Evolutionary conservation across 2,888 invertebrate genomes (phyloP).

Genomic region (Melinopterus prodromus): DNA sequence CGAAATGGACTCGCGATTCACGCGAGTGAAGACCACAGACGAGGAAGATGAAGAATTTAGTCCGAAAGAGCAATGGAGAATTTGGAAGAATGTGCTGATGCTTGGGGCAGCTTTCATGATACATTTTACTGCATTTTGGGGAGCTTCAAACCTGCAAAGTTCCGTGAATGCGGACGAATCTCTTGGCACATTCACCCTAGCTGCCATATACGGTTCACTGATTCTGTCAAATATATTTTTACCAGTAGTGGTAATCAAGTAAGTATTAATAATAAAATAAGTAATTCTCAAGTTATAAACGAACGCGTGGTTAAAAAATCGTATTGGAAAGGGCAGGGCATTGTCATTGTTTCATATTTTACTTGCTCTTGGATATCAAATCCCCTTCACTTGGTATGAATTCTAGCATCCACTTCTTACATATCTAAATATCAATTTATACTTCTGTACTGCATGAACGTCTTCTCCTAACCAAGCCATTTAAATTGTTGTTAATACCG

Average conservation of each 20-base stretch:
- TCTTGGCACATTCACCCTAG: constrained; percentile 83
- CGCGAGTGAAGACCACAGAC: constrained; percentile 40
- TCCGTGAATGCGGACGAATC: constrained; percentile 85
- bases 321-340: no score
- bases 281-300: no score
- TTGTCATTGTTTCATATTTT: no score
- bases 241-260: constrained; percentile 85
- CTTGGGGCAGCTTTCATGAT: constrained; percentile 91
- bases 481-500: no score
- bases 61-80: constrained; percentile 72
- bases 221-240: constrained; percentile 91
- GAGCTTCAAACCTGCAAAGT: constrained; percentile 83
- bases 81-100: constrained; percentile 84
- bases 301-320: no score
- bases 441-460: no score
- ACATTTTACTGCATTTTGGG: constrained; percentile 92
- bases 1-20: constrained; percentile 41
- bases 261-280: constrained; percentile 49
- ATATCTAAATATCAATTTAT: no score
- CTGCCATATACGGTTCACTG: constrained; percentile 86
- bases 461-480: no score
- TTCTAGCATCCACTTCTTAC: no score
- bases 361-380: no score
- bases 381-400: no score
- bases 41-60: constrained; percentile 38